Evolutionary conservation across 2,888 invertebrate genomes (phyloP), one percentile per base, ranked within the genome.

Genomic region (Himalopsyche anomala): DNA sequence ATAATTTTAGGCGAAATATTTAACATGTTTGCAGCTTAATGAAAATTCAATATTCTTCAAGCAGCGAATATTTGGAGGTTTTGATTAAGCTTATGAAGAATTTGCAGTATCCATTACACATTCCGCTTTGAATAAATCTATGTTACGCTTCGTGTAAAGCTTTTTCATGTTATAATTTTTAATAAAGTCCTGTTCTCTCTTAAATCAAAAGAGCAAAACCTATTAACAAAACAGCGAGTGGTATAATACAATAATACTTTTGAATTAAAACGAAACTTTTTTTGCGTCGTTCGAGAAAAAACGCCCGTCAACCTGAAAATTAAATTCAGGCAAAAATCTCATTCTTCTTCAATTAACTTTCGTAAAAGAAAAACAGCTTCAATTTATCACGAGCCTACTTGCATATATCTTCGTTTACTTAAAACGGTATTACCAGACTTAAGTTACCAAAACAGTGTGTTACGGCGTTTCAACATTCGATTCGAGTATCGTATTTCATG

Each of bases 321-420:
- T 87, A 84, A 87, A 87, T 86, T 84, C 84, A 80, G 80, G 84
- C 85, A 85, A 88, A 87, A 87, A 88, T 83, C 88, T 85, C 88
- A 88, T 88, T 87, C 87, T 86, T 87, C 88, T 88, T 87, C 88
- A 88, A 88, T 88, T 88, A 88, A 88, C 85, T 86, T 84, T 82
- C 55, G 42, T 74, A 83, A 84, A 88, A 87, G 87, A 88, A 88
- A 88, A 88, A 88, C 88, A 88, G 84, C 87, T 74, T 69, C 86
- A 84, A 88, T 88, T 88, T 88, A 88, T 88, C 87, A 88, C 87
- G 62, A 85, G 83, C 82, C 87, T 62, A 81, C 87, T 87, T 87
- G 86, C 88, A 88, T 88, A 87, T 86, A 88, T 88, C 88, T 88
- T 88, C 88, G 88, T 88, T 88, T 88, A 85, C 84, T 86, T 86